Evolutionary conservation across 1,140 invertebrate species (phyloP).

Genomic region (Bombyx mandarina): DNA sequence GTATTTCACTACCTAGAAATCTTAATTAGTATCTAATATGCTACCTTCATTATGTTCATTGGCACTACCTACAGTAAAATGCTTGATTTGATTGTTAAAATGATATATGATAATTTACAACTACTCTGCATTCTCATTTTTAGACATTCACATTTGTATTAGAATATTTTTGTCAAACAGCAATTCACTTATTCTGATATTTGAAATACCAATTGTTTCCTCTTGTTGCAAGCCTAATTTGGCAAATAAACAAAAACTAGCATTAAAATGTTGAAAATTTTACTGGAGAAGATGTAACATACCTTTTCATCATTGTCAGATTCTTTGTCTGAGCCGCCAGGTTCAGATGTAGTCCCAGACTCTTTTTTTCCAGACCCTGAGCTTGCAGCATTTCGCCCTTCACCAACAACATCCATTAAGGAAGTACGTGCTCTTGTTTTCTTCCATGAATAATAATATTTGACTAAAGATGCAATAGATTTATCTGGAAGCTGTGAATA

Average conservation of each 20-base stretch:
- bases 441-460: constrained; percentile 99
- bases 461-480: constrained; percentile 94
- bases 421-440: constrained; percentile 93
- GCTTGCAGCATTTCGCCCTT: constrained; percentile 73
- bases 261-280: no score
- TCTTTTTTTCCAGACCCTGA: constrained; percentile 71
- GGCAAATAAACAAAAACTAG: no score
- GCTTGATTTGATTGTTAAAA: no score
- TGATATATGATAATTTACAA: no score
- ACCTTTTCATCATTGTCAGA: constrained; percentile 92
- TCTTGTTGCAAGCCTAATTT: no score
- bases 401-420: constrained; percentile 85
- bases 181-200: no score
- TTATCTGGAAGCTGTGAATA: constrained; percentile 86
- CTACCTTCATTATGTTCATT: no score
- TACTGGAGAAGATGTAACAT: constrained; percentile 49
- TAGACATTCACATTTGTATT: not conserved
- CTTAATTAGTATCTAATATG: no score
- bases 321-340: constrained; percentile 86
- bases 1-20: no score
- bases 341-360: constrained; percentile 82
- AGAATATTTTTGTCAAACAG: not conserved
- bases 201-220: no score
- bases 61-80: no score
- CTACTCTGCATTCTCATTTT: no score